Evolutionary conservation across 2,113 vertebrate genomes (phyloP).

Genomic region (Syrrhaptes paradoxus): DNA sequence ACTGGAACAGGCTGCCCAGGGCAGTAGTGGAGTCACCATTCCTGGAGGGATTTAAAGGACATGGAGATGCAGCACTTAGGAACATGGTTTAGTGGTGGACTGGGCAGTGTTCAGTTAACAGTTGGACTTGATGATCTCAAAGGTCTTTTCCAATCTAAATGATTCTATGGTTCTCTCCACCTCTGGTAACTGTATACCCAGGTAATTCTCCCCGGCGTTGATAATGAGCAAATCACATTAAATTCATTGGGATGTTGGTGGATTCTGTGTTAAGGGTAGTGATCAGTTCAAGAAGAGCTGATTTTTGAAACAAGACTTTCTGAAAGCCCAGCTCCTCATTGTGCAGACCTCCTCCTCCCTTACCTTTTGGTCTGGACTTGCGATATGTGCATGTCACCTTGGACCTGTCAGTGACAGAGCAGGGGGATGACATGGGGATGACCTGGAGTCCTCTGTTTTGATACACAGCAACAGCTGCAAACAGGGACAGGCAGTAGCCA

Average conservation of each 20-base stretch:
- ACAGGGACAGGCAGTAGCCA: background rate
- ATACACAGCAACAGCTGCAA: background rate
- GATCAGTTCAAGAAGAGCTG: background rate
- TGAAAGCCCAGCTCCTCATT: background rate
- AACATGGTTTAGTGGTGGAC: too few relatives aligned
- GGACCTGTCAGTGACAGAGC: background rate
- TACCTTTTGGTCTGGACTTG: background rate
- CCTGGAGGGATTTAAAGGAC: too few relatives aligned
- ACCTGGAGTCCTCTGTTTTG: background rate
- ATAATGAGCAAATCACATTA: background rate
- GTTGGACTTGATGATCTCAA: too few relatives aligned
- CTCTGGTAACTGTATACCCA: background rate
- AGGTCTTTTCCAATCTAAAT: too few relatives aligned
- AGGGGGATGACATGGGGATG: background rate
- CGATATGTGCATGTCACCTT: accelerated
- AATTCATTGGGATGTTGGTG: background rate
- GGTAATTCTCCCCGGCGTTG: background rate
- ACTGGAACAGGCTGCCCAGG: too few relatives aligned
- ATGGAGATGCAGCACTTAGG: too few relatives aligned
- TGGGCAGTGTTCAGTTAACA: too few relatives aligned
- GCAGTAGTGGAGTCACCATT: too few relatives aligned
- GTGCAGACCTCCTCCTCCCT: background rate
- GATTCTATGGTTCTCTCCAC: background rate
- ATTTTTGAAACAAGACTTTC: background rate
- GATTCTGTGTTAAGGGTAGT: background rate